Base-by-base conservation (phyloP, 2,888 invertebrate species). In the Melanophora roralis region DNA sequence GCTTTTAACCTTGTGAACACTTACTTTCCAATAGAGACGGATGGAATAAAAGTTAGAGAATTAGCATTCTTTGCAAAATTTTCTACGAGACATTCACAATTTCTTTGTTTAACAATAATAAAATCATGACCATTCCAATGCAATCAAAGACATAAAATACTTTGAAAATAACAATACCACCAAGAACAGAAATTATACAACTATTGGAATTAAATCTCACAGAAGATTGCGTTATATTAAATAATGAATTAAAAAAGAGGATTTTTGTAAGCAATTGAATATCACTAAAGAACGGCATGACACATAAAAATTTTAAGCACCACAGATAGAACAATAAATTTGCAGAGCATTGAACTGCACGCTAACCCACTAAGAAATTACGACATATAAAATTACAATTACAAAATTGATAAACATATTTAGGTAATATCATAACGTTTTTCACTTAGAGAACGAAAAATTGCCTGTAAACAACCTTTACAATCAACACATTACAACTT, bases 31-130 rank as follows among this genome's bases (percentile, higher is more conserved):
- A 77, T 64, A 51, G 57, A 62, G 47, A 64, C 71, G 32, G 64
- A 78, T 38, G 78, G 72, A 6, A 53, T 78, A 59, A 73, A 73
- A 14, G 43, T 67, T 19, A 65, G 78, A 40, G 67, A 72, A 11
- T 59, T 73, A 34, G 21, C 43, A 9, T 11, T 32, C n/a, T 71
- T 19, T 72, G 72, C 45, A 62, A 72, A 62, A 72, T 72, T n/a
- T 43, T 55, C 34, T 72, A 72, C 6, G 72, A 72, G 21, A 64
- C 72, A 53, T 72, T 71, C 19, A 69, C 69, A 27, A 27, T 27
- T 27, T 27, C 27, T 27, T 27, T 27, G 27, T 27, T 27, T 27
- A 27, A 27, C 6, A 27, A n/a, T n/a, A n/a, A n/a, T n/a, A n/a
- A n/a, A n/a, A 27, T 6, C 27, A 27, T 27, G 6, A 27, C 27